Evolutionary conservation across 2,797 vertebrate genomes (phyloP).

Genomic region (Coccyzus lansbergi): DNA sequence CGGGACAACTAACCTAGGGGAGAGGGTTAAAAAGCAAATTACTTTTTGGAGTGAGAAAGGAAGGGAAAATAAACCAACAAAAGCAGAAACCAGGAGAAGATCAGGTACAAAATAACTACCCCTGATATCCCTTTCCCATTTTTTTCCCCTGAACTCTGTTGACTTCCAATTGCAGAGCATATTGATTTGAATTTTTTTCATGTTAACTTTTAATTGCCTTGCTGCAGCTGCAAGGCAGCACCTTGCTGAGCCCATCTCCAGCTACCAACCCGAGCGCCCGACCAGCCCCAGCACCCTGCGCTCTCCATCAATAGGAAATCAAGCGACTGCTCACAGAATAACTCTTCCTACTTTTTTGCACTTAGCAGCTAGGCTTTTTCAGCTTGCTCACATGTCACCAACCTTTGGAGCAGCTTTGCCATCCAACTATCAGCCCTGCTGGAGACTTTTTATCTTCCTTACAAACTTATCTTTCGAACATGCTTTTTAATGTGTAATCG

Average conservation of each 20-base stretch:
- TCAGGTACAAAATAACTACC: background rate
- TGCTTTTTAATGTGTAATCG: slow-evolving; percentile 29
- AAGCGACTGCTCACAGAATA: slow-evolving; percentile 18
- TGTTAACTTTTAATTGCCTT: slow-evolving; percentile 60
- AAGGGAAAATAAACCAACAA: slow-evolving; percentile 6
- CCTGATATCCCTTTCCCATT: background rate
- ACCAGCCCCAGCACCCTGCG: background rate
- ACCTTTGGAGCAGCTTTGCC: background rate
- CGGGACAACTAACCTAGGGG: background rate
- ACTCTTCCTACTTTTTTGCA: background rate
- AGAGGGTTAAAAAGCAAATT: background rate
- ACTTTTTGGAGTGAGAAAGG: background rate
- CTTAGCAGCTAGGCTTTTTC: background rate
- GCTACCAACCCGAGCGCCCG: background rate
- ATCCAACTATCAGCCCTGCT: slow-evolving; percentile 42
- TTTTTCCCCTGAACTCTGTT: background rate
- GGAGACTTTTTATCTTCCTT: slow-evolving; percentile 42
- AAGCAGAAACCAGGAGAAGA: background rate
- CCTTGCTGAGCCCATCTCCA: slow-evolving; percentile 52
- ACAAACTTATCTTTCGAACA: slow-evolving; percentile 39
- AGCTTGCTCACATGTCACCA: slow-evolving; percentile 3
- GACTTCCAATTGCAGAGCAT: background rate
- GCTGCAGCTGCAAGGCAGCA: background rate
- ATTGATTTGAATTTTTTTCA: slow-evolving; percentile 37
- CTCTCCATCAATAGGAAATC: slow-evolving; percentile 57